Percentiles rank a stretch among this genome's conserved stretches.
These are phyloP conservation scores for Cyphomyrus discorhynchus DNA, from an alignment of 2,113 vertebrate genomes.

Conservation along the genomic window DNA sequence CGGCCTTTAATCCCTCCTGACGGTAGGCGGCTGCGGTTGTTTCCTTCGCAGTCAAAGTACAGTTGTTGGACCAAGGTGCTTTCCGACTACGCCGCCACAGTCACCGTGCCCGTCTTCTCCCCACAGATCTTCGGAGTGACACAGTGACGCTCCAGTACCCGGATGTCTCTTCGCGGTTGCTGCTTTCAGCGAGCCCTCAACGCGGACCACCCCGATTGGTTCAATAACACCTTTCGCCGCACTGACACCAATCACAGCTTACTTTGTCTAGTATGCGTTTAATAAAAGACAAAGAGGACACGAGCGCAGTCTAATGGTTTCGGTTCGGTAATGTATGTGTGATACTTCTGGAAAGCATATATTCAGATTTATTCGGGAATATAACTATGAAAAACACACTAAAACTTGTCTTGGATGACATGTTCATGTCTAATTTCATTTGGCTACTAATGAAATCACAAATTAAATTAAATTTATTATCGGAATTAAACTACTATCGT, in stretches of 20 bases:
- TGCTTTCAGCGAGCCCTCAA: not conserved
- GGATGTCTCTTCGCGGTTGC: conserved; percentile 14
- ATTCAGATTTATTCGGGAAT: not conserved
- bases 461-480: not conserved
- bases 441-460: not conserved
- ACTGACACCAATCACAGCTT: not conserved
- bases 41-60: not conserved
- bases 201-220: not conserved
- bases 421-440: not conserved
- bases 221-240: not conserved
- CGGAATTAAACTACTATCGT: not conserved
- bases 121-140: conserved; percentile 16
- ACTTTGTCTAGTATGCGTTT: not conserved
- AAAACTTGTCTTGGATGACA: not conserved
- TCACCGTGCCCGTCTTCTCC: conserved; percentile 11
- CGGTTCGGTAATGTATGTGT: not conserved
- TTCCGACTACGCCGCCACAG: not conserved
- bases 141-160: conserved; percentile 16
- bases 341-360: not conserved
- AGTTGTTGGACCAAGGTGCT: not conserved
- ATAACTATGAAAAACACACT: not conserved
- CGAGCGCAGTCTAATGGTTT: not conserved
- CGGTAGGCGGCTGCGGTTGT: not conserved
- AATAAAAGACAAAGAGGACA: not conserved
- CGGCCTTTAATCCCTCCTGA: not conserved